A percentile compares a stretch with the other conserved stretches of the same genome.
Evolutionary conservation across 2,888 invertebrate species (phyloP).

Genomic region (Melipona bicolor): DNA sequence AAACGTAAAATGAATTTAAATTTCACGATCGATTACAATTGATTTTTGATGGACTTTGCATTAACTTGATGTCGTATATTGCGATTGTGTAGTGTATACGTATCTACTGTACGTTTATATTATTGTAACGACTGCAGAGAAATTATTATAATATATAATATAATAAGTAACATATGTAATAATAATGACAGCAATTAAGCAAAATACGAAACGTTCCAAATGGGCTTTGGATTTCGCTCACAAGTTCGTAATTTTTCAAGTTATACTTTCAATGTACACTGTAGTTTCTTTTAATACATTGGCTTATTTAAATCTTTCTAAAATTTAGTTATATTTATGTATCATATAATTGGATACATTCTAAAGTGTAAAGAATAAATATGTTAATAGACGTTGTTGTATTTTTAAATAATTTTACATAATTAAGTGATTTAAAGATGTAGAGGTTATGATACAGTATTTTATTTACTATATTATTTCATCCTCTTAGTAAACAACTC

Average conservation of each 20-base stretch:
- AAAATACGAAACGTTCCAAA: constrained; percentile 77
- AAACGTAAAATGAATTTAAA: background rate
- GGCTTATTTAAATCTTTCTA: background rate
- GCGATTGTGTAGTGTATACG: background rate
- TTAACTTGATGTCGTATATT: background rate
- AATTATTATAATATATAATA: constrained; percentile 20
- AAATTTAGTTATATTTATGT: background rate
- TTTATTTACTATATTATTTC: background rate
- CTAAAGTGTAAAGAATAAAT: background rate
- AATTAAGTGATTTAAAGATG: background rate
- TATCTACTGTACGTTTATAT: background rate
- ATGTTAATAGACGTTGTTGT: background rate
- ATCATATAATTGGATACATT: background rate
- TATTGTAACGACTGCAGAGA: background rate
- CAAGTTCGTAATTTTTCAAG: constrained; percentile 74
- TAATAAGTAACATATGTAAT: constrained; percentile 8
- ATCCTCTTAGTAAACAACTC: background rate
- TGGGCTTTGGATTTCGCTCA: constrained; percentile 81
- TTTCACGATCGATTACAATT: background rate
- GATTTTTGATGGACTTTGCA: background rate
- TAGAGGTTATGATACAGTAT: constrained; percentile 25
- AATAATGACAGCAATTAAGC: constrained; percentile 70
- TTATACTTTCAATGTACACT: constrained; percentile 1
- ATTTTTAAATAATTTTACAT: background rate
- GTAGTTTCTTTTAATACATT: background rate